A percentile compares a stretch with the other conserved stretches of the same genome.
Conservation (phyloP, 2,888 invertebrate species). For the Antheraea yamamai region DNA sequence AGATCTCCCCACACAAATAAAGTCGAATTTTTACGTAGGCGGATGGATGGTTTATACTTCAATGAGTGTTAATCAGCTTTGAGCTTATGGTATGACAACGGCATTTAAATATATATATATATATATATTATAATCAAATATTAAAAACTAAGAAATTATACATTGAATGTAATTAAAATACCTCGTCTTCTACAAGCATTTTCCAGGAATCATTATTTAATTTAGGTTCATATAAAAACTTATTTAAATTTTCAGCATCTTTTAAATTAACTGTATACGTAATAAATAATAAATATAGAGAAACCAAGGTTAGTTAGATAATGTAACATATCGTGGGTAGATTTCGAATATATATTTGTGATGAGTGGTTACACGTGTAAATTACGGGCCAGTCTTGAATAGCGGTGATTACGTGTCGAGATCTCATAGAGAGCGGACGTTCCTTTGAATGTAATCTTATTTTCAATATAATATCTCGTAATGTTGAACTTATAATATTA, state of each 20-base stretch:
- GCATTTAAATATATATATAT: too few relatives aligned
- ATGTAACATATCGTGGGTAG: not conserved
- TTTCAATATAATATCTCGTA: not conserved
- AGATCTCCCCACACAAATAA: too few relatives aligned
- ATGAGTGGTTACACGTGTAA: not conserved
- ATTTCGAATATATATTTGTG: not conserved
- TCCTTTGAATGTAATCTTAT: not conserved
- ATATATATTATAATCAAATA: too few relatives aligned
- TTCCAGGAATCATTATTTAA: not conserved
- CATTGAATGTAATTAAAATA: too few relatives aligned
- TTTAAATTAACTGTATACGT: not conserved
- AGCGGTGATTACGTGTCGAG: not conserved
- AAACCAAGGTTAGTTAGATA: not conserved
- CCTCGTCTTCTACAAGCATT: too few relatives aligned
- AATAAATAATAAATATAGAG: not conserved
- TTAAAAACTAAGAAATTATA: too few relatives aligned
- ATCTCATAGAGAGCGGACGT: not conserved
- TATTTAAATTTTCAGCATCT: not conserved
- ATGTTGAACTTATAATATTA: not conserved
- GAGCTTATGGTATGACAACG: too few relatives aligned
- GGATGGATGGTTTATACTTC: too few relatives aligned
- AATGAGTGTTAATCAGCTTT: too few relatives aligned
- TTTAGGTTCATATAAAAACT: not conserved
- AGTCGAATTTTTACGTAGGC: too few relatives aligned
- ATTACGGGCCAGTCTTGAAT: not conserved